Evolutionary conservation across 1,140 invertebrate species (phyloP), one percentile per base, ranked within the genome.

Genomic region (Battus philenor): DNA sequence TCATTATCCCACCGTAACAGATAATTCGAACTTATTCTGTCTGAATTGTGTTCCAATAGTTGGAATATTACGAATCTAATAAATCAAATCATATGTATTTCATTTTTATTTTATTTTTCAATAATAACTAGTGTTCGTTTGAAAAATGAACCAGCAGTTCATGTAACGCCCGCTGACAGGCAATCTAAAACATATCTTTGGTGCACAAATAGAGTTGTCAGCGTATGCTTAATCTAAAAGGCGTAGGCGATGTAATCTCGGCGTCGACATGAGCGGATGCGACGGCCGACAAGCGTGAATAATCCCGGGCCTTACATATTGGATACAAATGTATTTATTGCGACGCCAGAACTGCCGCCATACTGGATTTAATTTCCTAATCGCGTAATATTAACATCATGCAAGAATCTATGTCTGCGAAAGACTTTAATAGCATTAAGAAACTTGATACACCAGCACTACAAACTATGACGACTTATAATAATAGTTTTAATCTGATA

Each of bases 181-280:
- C 53, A 57, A 59, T 50, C 43, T 33, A 44, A 62, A 58, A 43
- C 36, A 47, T 36, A 57, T 43, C 46, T 11, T 17, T 41, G 9
- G 22, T 22, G 24, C 44, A 52, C 48, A 54, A 66, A 73, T 74
- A 74, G 58, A 74, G 44, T 54, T 68, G 64, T 68, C 65, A 66
- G 53, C 50, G 48, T 44, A 55, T 57, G 36, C 48, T 62, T 64
- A 68, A 64, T 67, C 62, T 60, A 49, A 29, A 41, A 33, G 41
- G 56, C 66, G 73, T 72, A 65, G 66, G 70, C 68, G 68, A 68
- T 62, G 58, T 50, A 72, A 74, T 76, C 60, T 55, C 13, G 45
- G 24, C 55, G 41, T 47, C 39, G 57, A 54, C 61, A 59, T 70
- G 58, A 63, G 50, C 41, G 12, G 24, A 22, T 24, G 17, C 29